phyloP scores from a whole-genome alignment of 2,888 invertebrate genomes.

The Drosophila kanekoi region DNA sequence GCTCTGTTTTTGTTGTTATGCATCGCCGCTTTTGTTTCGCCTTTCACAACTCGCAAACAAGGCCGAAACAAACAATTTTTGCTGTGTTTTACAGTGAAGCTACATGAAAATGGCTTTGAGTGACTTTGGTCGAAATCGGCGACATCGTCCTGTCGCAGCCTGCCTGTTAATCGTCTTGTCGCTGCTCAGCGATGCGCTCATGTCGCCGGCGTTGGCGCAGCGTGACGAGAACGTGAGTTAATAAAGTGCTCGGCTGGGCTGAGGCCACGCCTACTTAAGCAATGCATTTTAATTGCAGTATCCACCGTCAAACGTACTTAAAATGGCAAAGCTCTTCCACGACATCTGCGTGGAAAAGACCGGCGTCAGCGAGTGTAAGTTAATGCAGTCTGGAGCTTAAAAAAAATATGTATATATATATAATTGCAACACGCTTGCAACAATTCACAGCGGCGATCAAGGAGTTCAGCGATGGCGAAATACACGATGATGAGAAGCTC shows the following conservation, averaged over 20 bases:
- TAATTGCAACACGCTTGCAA: slow-evolving; percentile 31
- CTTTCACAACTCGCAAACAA: slow-evolving; percentile 70
- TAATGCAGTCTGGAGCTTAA: slow-evolving; percentile 1
- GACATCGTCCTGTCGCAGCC: slow-evolving; percentile 60
- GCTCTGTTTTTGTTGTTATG: slow-evolving; percentile 50
- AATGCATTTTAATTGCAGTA: slow-evolving; percentile 79
- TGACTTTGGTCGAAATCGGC: slow-evolving; percentile 65
- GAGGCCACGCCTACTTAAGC: slow-evolving; percentile 51
- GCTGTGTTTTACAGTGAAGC: slow-evolving; percentile 56
- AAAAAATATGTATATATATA: slow-evolving; percentile 1
- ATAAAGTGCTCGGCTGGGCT: slow-evolving; percentile 59
- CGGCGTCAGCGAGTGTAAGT: slow-evolving; percentile 82
- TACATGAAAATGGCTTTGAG: slow-evolving; percentile 82
- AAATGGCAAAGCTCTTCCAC: slow-evolving; percentile 82
- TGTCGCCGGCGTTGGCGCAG: slow-evolving; percentile 80
- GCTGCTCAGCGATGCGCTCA: slow-evolving; percentile 66
- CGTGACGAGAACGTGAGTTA: slow-evolving; percentile 82
- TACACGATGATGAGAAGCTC: slow-evolving; percentile 84
- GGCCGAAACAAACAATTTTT: slow-evolving; percentile 58
- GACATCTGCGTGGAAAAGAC: slow-evolving; percentile 82
- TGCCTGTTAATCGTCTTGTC: slow-evolving; percentile 80
- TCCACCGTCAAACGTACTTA: slow-evolving; percentile 82
- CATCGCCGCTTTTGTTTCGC: slow-evolving; percentile 72
- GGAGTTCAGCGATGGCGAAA: slow-evolving; percentile 84
- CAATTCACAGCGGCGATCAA: slow-evolving; percentile 81